These are phyloP conservation scores for Reticulitermes lucifugus DNA, from an alignment of 2,888 invertebrate species.

Conservation along the genomic window DNA sequence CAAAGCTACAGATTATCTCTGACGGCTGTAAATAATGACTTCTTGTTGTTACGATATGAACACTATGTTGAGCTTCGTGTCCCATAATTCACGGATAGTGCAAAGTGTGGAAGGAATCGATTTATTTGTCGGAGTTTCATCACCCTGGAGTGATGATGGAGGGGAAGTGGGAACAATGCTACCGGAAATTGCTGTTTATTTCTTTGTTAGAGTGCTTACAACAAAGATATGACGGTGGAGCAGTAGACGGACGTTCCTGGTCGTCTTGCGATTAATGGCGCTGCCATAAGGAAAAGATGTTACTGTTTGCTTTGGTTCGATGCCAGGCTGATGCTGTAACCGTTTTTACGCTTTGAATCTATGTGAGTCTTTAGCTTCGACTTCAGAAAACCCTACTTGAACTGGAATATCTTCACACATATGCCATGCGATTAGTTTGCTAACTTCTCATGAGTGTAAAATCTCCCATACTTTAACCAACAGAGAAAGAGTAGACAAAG, in stretches of 20 bases:
- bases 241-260: not conserved
- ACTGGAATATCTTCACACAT: not conserved
- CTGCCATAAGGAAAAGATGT: not conserved
- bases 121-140: constrained; percentile 12
- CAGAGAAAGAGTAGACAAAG: no score
- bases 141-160: not conserved
- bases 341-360: not conserved
- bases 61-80: not conserved
- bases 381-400: not conserved
- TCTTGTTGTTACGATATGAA: not conserved
- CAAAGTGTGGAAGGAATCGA: constrained; percentile 22
- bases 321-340: not conserved
- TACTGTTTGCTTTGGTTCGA: constrained; percentile 28
- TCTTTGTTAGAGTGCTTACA: not conserved
- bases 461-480: no score
- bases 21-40: not conserved
- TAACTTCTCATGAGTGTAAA: not conserved
- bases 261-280: constrained; percentile 10
- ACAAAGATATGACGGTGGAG: not conserved
- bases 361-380: not conserved
- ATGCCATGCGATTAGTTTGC: not conserved
- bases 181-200: constrained; percentile 32
- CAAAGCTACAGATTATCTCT: not conserved
- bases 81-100: constrained; percentile 7
- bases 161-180: not conserved